These are phyloP conservation scores for Aradus depressus DNA, from an alignment of 2,888 invertebrate species.

Conservation along the genomic window DNA sequence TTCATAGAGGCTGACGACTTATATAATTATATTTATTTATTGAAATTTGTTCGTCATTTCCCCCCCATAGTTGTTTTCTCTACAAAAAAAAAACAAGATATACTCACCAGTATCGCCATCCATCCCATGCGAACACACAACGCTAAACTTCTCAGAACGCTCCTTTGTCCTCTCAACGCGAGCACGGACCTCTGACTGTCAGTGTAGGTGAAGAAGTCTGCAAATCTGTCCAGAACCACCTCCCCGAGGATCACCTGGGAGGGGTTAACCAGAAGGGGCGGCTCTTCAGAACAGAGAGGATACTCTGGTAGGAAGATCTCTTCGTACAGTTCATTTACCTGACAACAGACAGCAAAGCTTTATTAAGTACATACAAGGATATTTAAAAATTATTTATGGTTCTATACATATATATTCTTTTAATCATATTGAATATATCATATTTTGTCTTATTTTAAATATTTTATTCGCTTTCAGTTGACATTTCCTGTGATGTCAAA, in stretches of 20 bases:
- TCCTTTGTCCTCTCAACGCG: constrained; percentile 48
- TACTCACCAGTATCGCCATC: constrained; percentile 72
- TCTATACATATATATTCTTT: background rate
- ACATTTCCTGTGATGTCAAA: no score
- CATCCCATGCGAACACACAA: constrained; percentile 86
- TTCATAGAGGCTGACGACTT: no score
- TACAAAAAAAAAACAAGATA: constrained; percentile 12
- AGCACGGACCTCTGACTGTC: constrained; percentile 32
- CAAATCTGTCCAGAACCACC: constrained; percentile 42
- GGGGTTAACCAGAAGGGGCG: constrained; percentile 48
- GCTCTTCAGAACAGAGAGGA: constrained; percentile 43
- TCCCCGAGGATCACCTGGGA: constrained; percentile 54
- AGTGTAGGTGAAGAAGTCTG: background rate
- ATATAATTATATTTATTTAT: no score
- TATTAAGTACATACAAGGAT: constrained; percentile 24
- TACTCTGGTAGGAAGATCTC: constrained; percentile 41
- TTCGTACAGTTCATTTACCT: constrained; percentile 38
- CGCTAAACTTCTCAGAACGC: constrained; percentile 62
- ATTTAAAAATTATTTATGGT: no score
- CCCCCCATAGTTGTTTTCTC: no score
- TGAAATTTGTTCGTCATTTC: no score
- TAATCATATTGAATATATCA: no score
- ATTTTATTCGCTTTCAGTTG: no score
- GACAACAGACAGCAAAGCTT: no score
- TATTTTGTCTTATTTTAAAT: no score